Conservation (phyloP, 2,888 invertebrate genomes). For the Heterodera filipjevi region DNA sequence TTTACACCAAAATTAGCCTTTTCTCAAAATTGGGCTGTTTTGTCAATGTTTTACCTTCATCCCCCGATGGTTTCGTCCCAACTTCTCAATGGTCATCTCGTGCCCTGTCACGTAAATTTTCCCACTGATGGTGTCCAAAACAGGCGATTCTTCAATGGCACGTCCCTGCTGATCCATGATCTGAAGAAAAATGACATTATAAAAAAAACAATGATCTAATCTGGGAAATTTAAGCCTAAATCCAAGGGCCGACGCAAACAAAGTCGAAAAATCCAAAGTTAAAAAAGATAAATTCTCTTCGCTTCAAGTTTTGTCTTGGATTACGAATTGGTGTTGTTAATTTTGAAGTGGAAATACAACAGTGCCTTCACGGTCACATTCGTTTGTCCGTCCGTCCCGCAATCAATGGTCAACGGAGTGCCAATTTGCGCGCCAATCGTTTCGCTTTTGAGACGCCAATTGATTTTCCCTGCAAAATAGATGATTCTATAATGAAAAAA, state of each 20-base stretch:
- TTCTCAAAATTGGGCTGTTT: not conserved
- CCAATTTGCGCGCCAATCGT: conserved; percentile 52
- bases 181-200: not conserved
- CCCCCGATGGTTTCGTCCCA: conserved; percentile 49
- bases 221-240: too few species aligned
- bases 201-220: too few species aligned
- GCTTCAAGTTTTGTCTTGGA: not conserved
- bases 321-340: too few species aligned
- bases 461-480: conserved; percentile 44
- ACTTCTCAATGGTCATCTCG: conserved; percentile 51
- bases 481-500: not conserved
- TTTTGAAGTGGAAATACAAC: not conserved
- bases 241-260: too few species aligned
- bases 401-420: conserved; percentile 57
- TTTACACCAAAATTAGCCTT: not conserved
- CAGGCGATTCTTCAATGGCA: conserved; percentile 33
- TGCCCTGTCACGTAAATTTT: conserved; percentile 32
- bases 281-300: too few species aligned
- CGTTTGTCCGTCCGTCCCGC: conserved; percentile 50
- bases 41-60: conserved; percentile 30
- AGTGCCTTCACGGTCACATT: conserved; percentile 50
- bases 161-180: conserved; percentile 15
- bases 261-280: too few species aligned
- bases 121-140: conserved; percentile 1
- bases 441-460: conserved; percentile 49